phyloP scores from a whole-genome alignment of 2,113 vertebrate species.

The Percina caprodes region DNA sequence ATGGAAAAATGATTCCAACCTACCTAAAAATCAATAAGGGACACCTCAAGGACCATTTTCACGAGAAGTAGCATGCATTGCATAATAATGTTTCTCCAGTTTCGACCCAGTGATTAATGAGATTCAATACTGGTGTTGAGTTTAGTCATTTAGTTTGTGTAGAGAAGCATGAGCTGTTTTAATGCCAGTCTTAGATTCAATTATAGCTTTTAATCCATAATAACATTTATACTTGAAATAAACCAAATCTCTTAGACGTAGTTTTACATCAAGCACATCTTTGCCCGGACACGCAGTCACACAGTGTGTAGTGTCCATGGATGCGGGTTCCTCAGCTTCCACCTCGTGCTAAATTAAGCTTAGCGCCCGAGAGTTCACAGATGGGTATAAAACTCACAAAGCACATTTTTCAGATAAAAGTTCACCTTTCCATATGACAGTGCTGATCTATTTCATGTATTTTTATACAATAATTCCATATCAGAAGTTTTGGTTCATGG shows the following conservation, averaged over 20 bases:
- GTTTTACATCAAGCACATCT: constrained; percentile 15
- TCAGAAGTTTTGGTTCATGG: background rate
- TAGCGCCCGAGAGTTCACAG: constrained; percentile 14
- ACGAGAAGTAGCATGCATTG: constrained; percentile 56
- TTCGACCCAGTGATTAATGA: constrained; percentile 73
- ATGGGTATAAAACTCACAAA: constrained; percentile 24
- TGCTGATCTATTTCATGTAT: background rate
- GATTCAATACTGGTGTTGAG: constrained; percentile 57
- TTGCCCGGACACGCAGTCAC: constrained; percentile 26
- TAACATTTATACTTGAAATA: constrained; percentile 31
- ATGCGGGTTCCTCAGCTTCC: background rate
- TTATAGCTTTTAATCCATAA: constrained; percentile 42
- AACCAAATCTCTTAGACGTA: constrained; percentile 13
- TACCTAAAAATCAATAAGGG: constrained; percentile 73
- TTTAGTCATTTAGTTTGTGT: constrained; percentile 63
- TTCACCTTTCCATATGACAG: background rate
- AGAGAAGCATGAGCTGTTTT: constrained; percentile 51
- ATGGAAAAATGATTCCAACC: constrained; percentile 65
- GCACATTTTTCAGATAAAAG: constrained; percentile 17
- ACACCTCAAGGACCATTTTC: constrained; percentile 75
- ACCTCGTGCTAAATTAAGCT: constrained; percentile 16
- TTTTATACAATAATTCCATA: background rate
- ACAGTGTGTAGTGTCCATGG: background rate
- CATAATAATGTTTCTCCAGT: constrained; percentile 60
- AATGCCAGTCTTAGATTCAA: constrained; percentile 55